Percentiles rank a stretch among this genome's conserved stretches.
These are phyloP conservation scores for Ailuropoda melanoleuca DNA, from an alignment of 2,113 vertebrate species.

Conservation along the genomic window DNA sequence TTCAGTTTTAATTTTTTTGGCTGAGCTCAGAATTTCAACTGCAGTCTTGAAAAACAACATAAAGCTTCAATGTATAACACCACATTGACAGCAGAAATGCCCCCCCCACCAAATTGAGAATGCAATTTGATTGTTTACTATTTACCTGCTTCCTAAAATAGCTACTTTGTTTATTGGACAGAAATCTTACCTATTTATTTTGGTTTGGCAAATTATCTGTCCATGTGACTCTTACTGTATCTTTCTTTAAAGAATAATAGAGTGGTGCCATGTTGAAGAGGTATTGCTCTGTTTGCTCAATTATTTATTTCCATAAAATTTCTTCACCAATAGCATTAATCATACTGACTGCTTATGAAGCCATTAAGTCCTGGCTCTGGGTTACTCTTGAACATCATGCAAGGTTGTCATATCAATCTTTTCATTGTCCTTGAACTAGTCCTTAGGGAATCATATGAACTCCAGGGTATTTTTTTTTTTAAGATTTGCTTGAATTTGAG, in stretches of 20 bases:
- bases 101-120: not conserved
- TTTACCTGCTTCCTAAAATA: slow-evolving; percentile 23
- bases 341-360: slow-evolving; percentile 53
- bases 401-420: slow-evolving; percentile 31
- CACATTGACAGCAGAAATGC: not conserved
- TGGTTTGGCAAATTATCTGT: slow-evolving; percentile 23
- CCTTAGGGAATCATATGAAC: slow-evolving; percentile 33
- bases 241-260: slow-evolving; percentile 46
- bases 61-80: not conserved
- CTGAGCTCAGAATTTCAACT: not conserved
- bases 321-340: slow-evolving; percentile 42
- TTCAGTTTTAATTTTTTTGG: not conserved
- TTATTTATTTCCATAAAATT: slow-evolving; percentile 70
- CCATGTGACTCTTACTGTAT: not conserved
- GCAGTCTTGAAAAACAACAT: not conserved
- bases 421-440: not conserved
- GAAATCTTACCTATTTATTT: slow-evolving; percentile 41
- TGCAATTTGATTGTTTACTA: not conserved
- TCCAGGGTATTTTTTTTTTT: slow-evolving; percentile 19
- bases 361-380: slow-evolving; percentile 46
- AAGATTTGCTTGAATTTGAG: slow-evolving; percentile 30
- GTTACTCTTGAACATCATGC: slow-evolving; percentile 19
- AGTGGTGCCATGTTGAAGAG: slow-evolving; percentile 19
- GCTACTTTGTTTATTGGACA: slow-evolving; percentile 6
- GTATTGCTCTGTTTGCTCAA: slow-evolving; percentile 24